Base-by-base conservation (phyloP, 1,140 invertebrate genomes). In the Sitophilus oryzae region DNA sequence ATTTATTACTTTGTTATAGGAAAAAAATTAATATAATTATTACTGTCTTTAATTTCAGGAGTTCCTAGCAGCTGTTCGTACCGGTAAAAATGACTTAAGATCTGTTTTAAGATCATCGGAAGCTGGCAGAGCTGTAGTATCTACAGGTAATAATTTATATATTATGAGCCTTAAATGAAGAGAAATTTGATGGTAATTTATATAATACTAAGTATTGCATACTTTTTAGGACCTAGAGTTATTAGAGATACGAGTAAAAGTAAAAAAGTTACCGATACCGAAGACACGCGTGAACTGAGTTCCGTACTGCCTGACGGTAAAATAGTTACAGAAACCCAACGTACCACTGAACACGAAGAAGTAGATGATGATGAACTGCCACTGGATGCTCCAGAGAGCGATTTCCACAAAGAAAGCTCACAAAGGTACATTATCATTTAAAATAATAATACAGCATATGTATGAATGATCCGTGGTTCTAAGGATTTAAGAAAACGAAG, bases 291-390 rank as follows among this genome's bases (percentile, higher is more conserved):
- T 35, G 66, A 70, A 56, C 71, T 61, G 69, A 80, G 68, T 65
- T 73, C 56, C 63, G 73, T 70, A 57, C 69, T 61, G 43, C 77
- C 82, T 20, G 87, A 91, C 73, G 91, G 91, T 10, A 83, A 86
- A 57, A 79, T 93, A 47, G 81, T 91, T 52, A 93, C 89, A 1
- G 89, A 93, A 75, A 89, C 80, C 20, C 79, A 82, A 57, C 80
- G 80, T 37, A 88, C 84, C 25, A 84, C 82, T 55, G 88, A 93
- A 71, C 88, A 91, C 77, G 88, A 91, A 69, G 81, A 87, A 76
- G 76, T 91, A 61, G 80, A 84, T 63, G 82, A 90, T 79, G 79
- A 87, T 65, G 85, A 89, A 57, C 69, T 85, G 42, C 79, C 83
- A 1, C 82, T 86, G 59, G 77, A 79, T 68, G 76, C 55, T 14